Percentiles rank a stretch among this genome's conserved stretches.
These are phyloP conservation scores for Phalacrocorax pelagicus DNA, from an alignment of 2,113 vertebrate species.

Conservation along the genomic window DNA sequence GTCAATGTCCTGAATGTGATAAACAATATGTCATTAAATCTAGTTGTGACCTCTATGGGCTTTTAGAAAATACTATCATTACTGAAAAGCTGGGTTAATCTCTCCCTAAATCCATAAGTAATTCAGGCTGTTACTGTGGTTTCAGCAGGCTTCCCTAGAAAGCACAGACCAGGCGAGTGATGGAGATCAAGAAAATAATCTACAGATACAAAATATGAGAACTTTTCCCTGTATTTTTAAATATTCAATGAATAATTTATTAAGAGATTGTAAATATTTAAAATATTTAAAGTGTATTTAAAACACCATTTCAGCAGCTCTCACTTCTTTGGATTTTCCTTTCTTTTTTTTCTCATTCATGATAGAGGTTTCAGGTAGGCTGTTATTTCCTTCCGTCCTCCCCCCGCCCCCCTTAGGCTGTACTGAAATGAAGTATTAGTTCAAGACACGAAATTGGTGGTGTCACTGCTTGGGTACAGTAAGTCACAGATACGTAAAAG, in stretches of 20 bases:
- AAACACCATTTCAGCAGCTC: not conserved
- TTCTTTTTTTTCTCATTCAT: not conserved
- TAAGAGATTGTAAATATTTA: not conserved
- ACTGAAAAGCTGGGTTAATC: slow-evolving; percentile 57
- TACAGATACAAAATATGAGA: not conserved
- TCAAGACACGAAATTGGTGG: not conserved
- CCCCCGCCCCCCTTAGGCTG: not conserved
- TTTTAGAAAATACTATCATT: slow-evolving; percentile 37
- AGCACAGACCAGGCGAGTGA: not conserved
- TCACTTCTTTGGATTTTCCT: not conserved
- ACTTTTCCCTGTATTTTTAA: not conserved
- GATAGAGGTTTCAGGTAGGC: not conserved
- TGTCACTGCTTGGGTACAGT: not conserved
- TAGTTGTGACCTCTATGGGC: not conserved
- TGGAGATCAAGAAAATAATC: not conserved
- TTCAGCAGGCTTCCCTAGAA: slow-evolving; percentile 38
- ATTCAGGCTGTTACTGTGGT: slow-evolving; percentile 31
- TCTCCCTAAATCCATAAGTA: slow-evolving; percentile 45
- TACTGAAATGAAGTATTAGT: not conserved
- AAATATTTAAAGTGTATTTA: slow-evolving; percentile 7
- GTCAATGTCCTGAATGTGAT: not conserved
- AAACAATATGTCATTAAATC: slow-evolving; percentile 10
- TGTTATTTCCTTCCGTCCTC: not conserved
- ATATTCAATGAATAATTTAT: not conserved
- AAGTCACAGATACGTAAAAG: not conserved